These are phyloP conservation scores for Caretta caretta DNA, from an alignment of 2,113 vertebrate genomes.

Conservation along the genomic window DNA sequence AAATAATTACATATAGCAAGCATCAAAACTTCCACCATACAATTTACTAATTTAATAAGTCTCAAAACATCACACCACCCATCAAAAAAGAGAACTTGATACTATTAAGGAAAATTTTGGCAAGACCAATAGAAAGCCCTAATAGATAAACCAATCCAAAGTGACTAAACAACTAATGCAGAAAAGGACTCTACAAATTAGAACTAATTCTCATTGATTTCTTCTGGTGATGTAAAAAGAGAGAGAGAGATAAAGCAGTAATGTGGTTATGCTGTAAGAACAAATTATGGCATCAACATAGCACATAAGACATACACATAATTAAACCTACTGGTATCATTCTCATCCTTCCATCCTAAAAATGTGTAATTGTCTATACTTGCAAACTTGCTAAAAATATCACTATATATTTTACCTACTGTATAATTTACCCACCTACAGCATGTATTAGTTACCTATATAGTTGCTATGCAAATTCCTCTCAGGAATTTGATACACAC, in stretches of 20 bases:
- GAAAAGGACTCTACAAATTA: background rate
- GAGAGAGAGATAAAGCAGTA: background rate
- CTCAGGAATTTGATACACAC: background rate
- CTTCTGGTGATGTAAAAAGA: background rate
- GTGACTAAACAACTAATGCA: background rate
- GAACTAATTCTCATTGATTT: background rate
- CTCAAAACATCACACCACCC: background rate
- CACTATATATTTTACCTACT: background rate
- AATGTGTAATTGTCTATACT: background rate
- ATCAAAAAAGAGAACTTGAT: background rate
- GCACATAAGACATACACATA: background rate
- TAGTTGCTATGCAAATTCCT: background rate
- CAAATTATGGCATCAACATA: background rate
- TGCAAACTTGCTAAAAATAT: background rate
- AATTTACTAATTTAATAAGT: background rate
- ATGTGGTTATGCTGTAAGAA: background rate
- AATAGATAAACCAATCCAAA: background rate
- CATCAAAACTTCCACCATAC: background rate
- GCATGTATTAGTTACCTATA: rapidly evolving
- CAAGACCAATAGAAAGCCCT: background rate
- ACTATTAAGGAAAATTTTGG: background rate
- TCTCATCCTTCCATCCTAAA: background rate
- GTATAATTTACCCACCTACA: background rate
- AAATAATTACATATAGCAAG: background rate
- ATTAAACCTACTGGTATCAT: background rate